These are phyloP conservation scores for Pteromalus puparum DNA, from an alignment of 1,140 invertebrate genomes.

Conservation along the genomic window DNA sequence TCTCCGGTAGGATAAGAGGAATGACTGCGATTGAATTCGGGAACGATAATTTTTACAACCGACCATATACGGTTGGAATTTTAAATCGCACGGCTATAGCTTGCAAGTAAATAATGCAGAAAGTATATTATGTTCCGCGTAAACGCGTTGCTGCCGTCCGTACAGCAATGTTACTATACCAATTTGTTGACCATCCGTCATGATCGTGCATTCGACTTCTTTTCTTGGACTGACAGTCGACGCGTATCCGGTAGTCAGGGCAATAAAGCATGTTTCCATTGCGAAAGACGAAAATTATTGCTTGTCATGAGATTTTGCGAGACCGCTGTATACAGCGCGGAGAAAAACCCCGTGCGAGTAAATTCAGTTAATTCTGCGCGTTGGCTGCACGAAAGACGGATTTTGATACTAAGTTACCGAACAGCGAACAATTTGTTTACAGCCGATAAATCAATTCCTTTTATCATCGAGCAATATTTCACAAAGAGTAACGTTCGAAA, in stretches of 20 bases:
- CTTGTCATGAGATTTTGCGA: conserved; percentile 9
- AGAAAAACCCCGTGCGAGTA: no score
- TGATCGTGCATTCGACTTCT: conserved; percentile 44
- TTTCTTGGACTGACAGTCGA: conserved; percentile 29
- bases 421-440: neutral
- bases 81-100: no score
- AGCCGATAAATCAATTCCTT: neutral
- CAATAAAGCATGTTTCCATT: conserved; percentile 16
- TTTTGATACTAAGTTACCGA: neutral
- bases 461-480: neutral
- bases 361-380: no score
- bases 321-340: neutral
- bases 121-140: no score
- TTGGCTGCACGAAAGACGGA: neutral
- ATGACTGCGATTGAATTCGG: no score
- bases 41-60: no score
- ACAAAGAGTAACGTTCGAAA: no score
- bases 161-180: conserved; percentile 54
- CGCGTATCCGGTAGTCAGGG: conserved; percentile 25
- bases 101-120: no score
- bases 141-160: no score
- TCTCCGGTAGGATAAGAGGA: neutral
- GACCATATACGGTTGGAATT: no score
- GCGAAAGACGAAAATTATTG: conserved; percentile 40
- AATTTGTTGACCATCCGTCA: conserved; percentile 57